phyloP scores from a whole-genome alignment of 1,140 invertebrate genomes.

The Adelges cooleyi region DNA sequence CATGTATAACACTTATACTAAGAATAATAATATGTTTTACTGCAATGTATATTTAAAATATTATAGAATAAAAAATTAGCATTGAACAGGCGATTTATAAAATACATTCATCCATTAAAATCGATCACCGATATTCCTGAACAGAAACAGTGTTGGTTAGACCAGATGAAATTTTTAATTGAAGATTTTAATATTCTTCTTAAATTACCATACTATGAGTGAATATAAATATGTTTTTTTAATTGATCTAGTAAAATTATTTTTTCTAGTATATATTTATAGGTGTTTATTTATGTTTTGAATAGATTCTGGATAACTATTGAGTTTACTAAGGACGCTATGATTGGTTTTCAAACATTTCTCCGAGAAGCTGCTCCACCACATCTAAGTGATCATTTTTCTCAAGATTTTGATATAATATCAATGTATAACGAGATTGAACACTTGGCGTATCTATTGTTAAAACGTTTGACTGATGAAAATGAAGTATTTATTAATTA shows the following conservation, averaged over 20 bases:
- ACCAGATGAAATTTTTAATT: slow-evolving; percentile 15
- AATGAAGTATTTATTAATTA: slow-evolving; percentile 5
- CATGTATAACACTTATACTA: too few species aligned
- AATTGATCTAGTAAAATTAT: too few species aligned
- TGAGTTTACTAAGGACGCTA: slow-evolving; percentile 8
- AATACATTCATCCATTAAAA: slow-evolving; percentile 19
- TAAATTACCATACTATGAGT: slow-evolving; percentile 4
- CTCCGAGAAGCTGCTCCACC: slow-evolving; percentile 9
- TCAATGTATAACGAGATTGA: not conserved
- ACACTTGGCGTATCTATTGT: slow-evolving; percentile 1
- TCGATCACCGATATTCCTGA: not conserved
- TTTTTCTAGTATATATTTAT: too few species aligned
- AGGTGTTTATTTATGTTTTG: too few species aligned
- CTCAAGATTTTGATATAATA: not conserved
- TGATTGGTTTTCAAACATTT: slow-evolving; percentile 4
- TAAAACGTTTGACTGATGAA: slow-evolving; percentile 4
- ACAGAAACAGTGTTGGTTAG: slow-evolving; percentile 18
- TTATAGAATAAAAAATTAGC: slow-evolving; percentile 16
- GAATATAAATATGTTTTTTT: not conserved
- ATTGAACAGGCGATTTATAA: slow-evolving; percentile 1
- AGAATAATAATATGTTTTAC: too few species aligned
- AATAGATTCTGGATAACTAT: slow-evolving; percentile 19
- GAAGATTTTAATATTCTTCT: slow-evolving; percentile 12
- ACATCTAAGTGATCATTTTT: slow-evolving; percentile 1
- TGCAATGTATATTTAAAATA: too few species aligned